Evolutionary conservation across 2,113 vertebrate species (phyloP), one percentile per base, ranked within the genome.

Genomic region (Nycticorax nycticorax): DNA sequence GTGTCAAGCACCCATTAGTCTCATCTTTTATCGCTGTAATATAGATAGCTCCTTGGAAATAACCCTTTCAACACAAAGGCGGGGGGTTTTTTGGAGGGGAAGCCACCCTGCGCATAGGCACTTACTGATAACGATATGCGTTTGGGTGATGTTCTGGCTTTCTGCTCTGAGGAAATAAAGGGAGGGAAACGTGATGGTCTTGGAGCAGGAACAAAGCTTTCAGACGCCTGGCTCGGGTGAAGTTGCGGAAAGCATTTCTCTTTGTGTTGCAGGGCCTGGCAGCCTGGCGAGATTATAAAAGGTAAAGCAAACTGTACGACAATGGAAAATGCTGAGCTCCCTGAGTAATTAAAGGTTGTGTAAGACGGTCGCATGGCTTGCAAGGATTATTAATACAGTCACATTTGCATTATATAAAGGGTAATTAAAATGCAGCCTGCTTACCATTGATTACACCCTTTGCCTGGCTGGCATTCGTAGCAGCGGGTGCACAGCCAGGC

Each of bases 331-430:
- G 94, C 91, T 86, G 89, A 96, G 74, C 88, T 96, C 59, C 41
- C 21, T 8, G 15, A 80, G 93, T 68, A 89, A 95, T 94, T 89
- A 86, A 80, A 86, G 86, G 68, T 90, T 97, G 88, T 91, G 92
- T 81, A 94, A 97, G 95, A 83, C 1, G 0, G 93, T 88, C 8
- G 26, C 47, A 74, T 69, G 96, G 79, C 77, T 96, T 45, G 72
- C 39, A 48, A 94, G 83, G 82, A 90, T 96, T 97, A 93, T 90
- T 95, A 97, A 95, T 92, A 60, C 78, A 86, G 94, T 89, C 79
- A 87, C 35, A 35, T 94, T 94, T 66, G 52, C 66, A 18, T 45
- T 73, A 92, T 59, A 57, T 88, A 93, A 96, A 94, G 64, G 26
- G n/a, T 41, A 50, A 85, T 95, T 92, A 84, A 85, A 88, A 75